Conservation (phyloP, 1,140 invertebrate species). For the Stenopsyche tienmushanensis region DNA sequence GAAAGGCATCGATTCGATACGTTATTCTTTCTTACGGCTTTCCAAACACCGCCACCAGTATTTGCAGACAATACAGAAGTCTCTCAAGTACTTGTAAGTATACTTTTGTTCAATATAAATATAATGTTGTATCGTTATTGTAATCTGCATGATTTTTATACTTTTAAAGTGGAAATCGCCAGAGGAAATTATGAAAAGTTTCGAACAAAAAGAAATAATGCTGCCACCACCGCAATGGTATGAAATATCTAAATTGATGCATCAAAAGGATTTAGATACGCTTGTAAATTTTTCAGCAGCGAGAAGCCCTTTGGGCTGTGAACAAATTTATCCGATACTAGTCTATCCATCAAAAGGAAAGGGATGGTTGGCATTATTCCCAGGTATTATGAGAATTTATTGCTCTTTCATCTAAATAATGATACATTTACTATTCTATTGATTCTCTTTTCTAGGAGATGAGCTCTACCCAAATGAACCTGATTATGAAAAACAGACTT, state of each 20-base stretch:
- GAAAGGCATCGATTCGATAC: conserved; percentile 69
- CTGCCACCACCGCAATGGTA: conserved; percentile 61
- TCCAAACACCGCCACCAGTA: conserved; percentile 59
- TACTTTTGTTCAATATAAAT: conserved; percentile 8
- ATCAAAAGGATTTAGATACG: conserved; percentile 35
- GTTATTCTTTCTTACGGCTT: conserved; percentile 71
- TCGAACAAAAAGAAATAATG: conserved; percentile 44
- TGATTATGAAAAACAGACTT: conserved; percentile 31
- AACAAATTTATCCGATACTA: conserved; percentile 40
- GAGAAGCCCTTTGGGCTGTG: conserved; percentile 38
- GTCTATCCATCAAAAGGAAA: conserved; percentile 33
- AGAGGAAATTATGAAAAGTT: conserved; percentile 46
- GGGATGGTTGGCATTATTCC: conserved; percentile 37
- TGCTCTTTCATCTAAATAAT: too few relatives aligned
- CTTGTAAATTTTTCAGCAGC: conserved; percentile 30
- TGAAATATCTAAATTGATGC: conserved; percentile 48
- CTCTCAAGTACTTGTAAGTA: conserved; percentile 63
- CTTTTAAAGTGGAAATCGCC: conserved; percentile 57
- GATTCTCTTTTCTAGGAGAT: conserved; percentile 26
- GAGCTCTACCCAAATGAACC: conserved; percentile 35
- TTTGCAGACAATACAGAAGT: conserved; percentile 67
- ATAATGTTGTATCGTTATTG: conserved; percentile 1
- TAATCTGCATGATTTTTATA: not conserved
- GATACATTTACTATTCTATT: not conserved
- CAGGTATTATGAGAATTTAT: conserved; percentile 19